Evolutionary conservation across 2,888 invertebrate species (phyloP), one percentile per base, ranked within the genome.

Genomic region (Trichopria drosophilae): DNA sequence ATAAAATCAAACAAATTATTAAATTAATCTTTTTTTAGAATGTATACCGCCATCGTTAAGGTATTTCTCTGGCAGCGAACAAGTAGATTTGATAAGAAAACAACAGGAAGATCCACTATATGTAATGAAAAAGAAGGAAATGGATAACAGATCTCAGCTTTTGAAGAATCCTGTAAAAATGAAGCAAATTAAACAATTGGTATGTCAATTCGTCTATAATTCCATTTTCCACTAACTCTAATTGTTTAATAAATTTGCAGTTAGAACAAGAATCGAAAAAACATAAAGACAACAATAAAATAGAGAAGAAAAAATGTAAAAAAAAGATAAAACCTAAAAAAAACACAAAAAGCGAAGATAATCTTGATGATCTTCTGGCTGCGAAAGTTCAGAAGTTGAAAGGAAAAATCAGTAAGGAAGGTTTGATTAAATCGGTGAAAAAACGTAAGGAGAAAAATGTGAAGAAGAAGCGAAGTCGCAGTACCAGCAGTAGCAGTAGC

Each of bases 21-120:
- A 10, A 12, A 52, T 59, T 53, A 46, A 56, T 45, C 46, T 45
- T 47, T 41, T 64, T 69, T 23, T 46, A 78, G 88, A 88, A 72
- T 84, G 84, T 59, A 86, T 90, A 44, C 90, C 90, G n/a, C 88
- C 84, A 40, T 86, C 86, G 1, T 80, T 86, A 59, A 75, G 85
- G 29, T 80, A 76, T 42, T 76, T 81, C 50, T 78, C 79, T 22
- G 79, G 79, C 3, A 81, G 81, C 18, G 82, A 85, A 44, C 87
- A 91, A 77, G 89, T 94, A 9, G 95, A 96, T 73, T 80, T 94
- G 66, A 86, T 84, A 35, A 83, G 93, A 15, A 96, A 96, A 77
- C 81, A 94, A 56, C 84, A 94, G 70, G 96, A 97, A 75, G 97
- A 97, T 79, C 97, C 97, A 1, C 76, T 97, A 28, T 85, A 92